Evolutionary conservation across 2,888 invertebrate genomes (phyloP), one percentile per base, ranked within the genome.

Genomic region (Blastobasis lacticolella): DNA sequence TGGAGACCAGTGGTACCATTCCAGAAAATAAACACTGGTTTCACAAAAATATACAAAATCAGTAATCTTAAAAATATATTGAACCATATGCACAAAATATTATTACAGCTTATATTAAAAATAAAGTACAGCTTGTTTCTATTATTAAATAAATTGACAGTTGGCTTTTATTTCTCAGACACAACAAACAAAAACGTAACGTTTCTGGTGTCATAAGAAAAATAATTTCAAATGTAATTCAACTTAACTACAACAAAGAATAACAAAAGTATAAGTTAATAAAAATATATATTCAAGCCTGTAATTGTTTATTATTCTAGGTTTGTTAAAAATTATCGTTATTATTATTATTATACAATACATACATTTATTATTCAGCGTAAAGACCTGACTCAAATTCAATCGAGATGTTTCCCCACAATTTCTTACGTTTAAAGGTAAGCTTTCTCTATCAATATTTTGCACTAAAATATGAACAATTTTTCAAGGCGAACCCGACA

Each of bases 11-110:
- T 23, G 23, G 23, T 23, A 23, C 23, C 23, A 23, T 3, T 3
- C 2, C 23, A 23, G 23, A 2, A 23, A 23, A 23, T 3, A 23
- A 23, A n/a, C 2, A 23, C 1, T 23, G 23, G 23, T 23, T 23
- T 23, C 3, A 23, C 23, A 23, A 23, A 23, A 23, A 23, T 23
- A 8, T 7, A 37, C 7, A 38, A 47, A 8, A 23, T 7, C 37
- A 38, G 8, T 38, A 37, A 49, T 49, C 42, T 49, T 49, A 46
- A 45, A 42, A 49, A 46, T 52, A 48, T 75, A 64, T 70, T 70
- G 67, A 74, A 78, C 68, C 72, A 75, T 77, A 76, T 75, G 73
- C 74, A 77, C 74, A 77, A 69, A 66, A 66, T 67, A 71, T 70
- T 70, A 61, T 73, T 77, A 75, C 64, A 75, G 74, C 77, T 79